A percentile compares a stretch with the other conserved stretches of the same genome.
phyloP scores from a whole-genome alignment of 1,140 invertebrate genomes.

The Rhopalosiphum maidis region DNA sequence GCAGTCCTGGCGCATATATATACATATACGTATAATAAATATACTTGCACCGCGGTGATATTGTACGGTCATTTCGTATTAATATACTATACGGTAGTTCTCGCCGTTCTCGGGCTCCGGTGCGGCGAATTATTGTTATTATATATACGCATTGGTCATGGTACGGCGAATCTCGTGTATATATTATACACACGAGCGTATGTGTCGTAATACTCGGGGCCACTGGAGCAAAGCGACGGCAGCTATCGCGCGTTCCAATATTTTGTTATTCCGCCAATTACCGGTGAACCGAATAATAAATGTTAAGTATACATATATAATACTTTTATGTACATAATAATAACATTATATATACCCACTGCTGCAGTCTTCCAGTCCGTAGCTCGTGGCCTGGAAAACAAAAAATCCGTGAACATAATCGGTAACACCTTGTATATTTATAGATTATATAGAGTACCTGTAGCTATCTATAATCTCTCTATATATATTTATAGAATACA shows the following conservation, averaged over 20 bases:
- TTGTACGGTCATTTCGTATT: neutral
- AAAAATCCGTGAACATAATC: neutral
- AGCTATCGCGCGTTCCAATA: slow-evolving; percentile 49
- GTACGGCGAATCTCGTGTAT: slow-evolving; percentile 33
- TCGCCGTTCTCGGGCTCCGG: neutral
- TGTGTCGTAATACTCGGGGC: slow-evolving; percentile 35
- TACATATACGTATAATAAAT: neutral
- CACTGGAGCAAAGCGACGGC: slow-evolving; percentile 42
- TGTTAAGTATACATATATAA: neutral
- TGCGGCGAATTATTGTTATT: slow-evolving; percentile 46
- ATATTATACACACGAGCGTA: neutral
- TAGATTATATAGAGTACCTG: neutral
- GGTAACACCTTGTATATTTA: neutral
- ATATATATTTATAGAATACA: neutral
- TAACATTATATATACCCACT: neutral
- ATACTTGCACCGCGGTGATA: neutral
- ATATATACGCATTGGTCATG: slow-evolving; percentile 24
- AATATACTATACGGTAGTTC: slow-evolving; percentile 24
- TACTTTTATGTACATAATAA: neutral
- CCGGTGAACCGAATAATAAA: slow-evolving; percentile 34
- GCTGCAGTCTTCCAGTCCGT: slow-evolving; percentile 19
- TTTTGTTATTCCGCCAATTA: slow-evolving; percentile 53
- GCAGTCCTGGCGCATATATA: too few relatives aligned
- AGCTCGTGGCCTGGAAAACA: slow-evolving; percentile 32
- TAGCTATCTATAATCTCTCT: neutral